A percentile compares a stretch with the other conserved stretches of the same genome.
These are phyloP conservation scores for Poecile atricapillus DNA, from an alignment of 2,113 vertebrate genomes.

Conservation along the genomic window DNA sequence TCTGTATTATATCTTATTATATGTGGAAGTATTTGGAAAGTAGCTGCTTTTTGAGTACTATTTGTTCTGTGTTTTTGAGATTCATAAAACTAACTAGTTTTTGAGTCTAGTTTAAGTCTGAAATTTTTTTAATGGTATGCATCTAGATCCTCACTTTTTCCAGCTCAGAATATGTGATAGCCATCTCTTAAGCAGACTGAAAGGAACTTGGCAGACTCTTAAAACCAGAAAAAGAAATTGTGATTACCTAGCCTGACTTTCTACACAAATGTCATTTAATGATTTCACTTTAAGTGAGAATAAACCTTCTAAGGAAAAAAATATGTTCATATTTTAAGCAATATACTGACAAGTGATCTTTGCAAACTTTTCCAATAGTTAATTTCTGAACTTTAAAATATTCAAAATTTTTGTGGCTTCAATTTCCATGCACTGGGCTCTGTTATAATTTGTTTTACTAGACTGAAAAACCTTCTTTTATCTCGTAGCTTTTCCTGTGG, in stretches of 20 bases:
- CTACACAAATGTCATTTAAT: neutral
- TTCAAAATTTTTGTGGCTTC: neutral
- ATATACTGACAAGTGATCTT: neutral
- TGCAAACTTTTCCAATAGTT: neutral
- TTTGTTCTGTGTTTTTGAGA: neutral
- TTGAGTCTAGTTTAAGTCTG: neutral
- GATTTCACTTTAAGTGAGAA: neutral
- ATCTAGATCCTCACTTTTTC: neutral
- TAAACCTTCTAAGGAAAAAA: neutral
- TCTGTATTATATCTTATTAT: neutral
- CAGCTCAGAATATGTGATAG: neutral
- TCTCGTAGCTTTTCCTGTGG: neutral
- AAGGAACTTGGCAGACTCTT: neutral
- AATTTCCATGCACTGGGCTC: neutral
- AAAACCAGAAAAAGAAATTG: neutral
- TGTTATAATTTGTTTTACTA: neutral
- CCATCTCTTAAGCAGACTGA: neutral
- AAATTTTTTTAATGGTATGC: neutral
- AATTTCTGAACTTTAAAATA: neutral
- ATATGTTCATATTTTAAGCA: neutral
- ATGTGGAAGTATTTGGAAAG: neutral
- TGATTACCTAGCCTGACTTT: neutral
- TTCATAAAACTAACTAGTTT: neutral
- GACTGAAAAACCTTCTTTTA: neutral
- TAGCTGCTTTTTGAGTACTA: neutral